Evolutionary conservation across 2,888 invertebrate genomes (phyloP).

Genomic region (Phyllotreta cruciferae): DNA sequence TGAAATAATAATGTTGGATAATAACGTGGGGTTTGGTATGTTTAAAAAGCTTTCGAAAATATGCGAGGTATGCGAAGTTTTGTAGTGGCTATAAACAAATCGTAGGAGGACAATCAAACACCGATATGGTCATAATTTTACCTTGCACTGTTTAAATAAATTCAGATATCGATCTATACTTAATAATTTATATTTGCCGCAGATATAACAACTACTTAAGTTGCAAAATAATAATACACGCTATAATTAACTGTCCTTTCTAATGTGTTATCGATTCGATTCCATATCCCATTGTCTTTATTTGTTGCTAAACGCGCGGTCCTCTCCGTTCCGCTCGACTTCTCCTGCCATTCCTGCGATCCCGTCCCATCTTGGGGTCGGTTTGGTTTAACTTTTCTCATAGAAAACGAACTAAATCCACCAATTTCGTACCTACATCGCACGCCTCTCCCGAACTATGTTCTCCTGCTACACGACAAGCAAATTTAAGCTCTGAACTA

Average conservation of each 20-base stretch:
- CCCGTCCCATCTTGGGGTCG: background rate
- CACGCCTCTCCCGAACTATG: background rate
- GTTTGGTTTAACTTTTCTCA: constrained; percentile 12
- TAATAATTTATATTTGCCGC: constrained; percentile 11
- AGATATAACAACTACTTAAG: constrained; percentile 4
- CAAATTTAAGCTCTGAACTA: background rate
- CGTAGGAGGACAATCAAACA: no score
- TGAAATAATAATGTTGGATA: no score
- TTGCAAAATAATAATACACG: constrained; percentile 2
- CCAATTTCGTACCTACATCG: background rate
- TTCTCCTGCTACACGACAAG: constrained; percentile 1
- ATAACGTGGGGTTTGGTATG: no score
- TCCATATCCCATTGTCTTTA: background rate
- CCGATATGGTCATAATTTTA: no score
- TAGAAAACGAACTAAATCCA: background rate
- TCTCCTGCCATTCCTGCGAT: background rate
- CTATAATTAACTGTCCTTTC: no score
- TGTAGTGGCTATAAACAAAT: no score
- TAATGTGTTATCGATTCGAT: no score
- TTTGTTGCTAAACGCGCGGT: background rate
- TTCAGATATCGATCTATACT: constrained; percentile 6
- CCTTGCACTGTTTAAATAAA: background rate
- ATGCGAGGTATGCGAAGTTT: no score
- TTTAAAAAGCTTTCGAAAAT: no score
- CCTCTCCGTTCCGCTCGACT: background rate